Base-by-base conservation (phyloP, 1,140 invertebrate genomes). In the Zophobas morio region DNA sequence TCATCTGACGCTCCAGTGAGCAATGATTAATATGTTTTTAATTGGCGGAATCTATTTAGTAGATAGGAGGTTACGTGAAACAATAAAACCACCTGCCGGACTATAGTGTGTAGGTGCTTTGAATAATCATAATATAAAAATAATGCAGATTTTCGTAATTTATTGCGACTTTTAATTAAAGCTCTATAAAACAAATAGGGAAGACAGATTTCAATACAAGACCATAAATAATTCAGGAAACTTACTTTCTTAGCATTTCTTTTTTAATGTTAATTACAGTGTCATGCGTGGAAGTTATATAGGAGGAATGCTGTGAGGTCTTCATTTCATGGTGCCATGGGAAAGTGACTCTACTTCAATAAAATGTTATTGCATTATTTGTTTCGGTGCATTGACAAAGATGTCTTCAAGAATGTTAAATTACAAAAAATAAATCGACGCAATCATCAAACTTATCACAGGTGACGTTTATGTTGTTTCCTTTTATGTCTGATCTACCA, bases 241-340 rank as follows among this genome's bases (percentile, higher is more conserved):
- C 4, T 20, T 5, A 57, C 54, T 57, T 40, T 66, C 49, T 66
- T 66, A 66, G 42, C 60, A 66, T 66, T 66, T 66, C 60, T 66
- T 66, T 40, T 66, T 66, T 66, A 42, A 66, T 66, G 60, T 40
- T 66, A 66, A 66, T 66, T 66, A 42, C 42, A 66, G 40, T 66
- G 60, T 66, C 60, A 42, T 66, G 60, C 39, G 37, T 42, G 60
- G 33, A 66, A 39, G 60, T 66, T 66, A 66, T 66, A 66, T 66
- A 66, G 60, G 39, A 66, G 60, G 47, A 73, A 39, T 73, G 37
- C 39, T 73, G 71, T 73, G 51, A 73, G 71, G 71, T 73, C 71
- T 56, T 40, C 49, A 73, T 56, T 6, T 73, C 71, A 54, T 8
- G 33, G 47, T 8, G 36, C 40, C 71, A 56, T 73, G 49, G 71